Evolutionary conservation across 2,888 invertebrate genomes (phyloP).

Genomic region (Cerceris ruficornis): DNA sequence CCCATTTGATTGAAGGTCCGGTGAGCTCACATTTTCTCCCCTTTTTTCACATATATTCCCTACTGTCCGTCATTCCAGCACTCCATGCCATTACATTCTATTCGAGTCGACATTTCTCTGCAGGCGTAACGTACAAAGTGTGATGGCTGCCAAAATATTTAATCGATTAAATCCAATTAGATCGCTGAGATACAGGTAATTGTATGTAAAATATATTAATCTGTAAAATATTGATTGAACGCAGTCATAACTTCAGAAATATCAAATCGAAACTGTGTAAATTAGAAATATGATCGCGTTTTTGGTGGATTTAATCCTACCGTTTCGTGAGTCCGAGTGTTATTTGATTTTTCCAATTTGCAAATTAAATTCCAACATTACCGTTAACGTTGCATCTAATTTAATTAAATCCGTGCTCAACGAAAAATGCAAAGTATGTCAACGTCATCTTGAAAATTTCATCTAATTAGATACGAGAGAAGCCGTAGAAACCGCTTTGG

Average conservation of each 20-base stretch:
- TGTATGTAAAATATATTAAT: no score
- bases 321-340: no score
- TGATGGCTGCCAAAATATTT: conserved; percentile 52
- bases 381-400: conserved; percentile 26
- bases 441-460: conserved; percentile 31
- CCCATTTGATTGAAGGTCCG: conserved; percentile 57
- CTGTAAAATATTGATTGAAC: background rate
- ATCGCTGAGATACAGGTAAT: conserved; percentile 5
- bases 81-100: conserved; percentile 51
- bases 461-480: conserved; percentile 53
- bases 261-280: no score
- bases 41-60: conserved; percentile 31
- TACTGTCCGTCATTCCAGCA: conserved; percentile 22
- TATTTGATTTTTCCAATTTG: background rate
- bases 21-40: conserved; percentile 45
- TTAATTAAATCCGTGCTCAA: conserved; percentile 45
- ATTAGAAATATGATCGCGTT: no score
- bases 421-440: conserved; percentile 7
- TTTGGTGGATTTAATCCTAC: no score
- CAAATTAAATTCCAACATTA: background rate
- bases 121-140: conserved; percentile 23
- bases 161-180: conserved; percentile 51
- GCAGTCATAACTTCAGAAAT: no score
- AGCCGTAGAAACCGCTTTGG: conserved; percentile 21
- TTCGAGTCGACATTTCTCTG: conserved; percentile 40